Evolutionary conservation across 2,888 invertebrate genomes (phyloP), one percentile per base, ranked within the genome.

Genomic region (Nasonia oneida): DNA sequence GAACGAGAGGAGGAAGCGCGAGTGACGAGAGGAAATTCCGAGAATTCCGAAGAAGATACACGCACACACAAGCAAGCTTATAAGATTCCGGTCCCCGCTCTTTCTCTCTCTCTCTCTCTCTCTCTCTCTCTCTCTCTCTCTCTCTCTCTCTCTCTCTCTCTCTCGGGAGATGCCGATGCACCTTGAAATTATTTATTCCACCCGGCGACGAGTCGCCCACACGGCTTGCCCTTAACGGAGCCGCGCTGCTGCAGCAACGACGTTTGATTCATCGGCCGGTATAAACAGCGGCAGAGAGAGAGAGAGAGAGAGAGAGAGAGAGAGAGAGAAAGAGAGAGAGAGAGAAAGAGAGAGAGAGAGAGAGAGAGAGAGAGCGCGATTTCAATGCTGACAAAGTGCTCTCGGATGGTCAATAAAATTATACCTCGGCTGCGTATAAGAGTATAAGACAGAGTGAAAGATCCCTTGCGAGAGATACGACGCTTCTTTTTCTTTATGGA

Each of bases 111-210:
- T 29, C 29, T 29, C 29, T 29, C 29, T 29, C 29, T 29, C 29
- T 29, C 29, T 29, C 29, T 29, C 29, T 29, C 29, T 29, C 29
- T 29, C 29, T 29, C 29, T 29, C 29, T 29, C 29, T 29, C 29
- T 29, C 29, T 29, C 29, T 29, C 29, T 29, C 29, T 29, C 29
- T 29, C 29, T 29, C 29, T 29, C 29, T 29, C 23, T 23, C 37
- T n/a, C 33, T 23, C 12, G 71, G 47, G n/a, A 18, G 39, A 39
- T 73, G 61, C 57, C 37, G 80, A 84, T 80, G 70, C 75, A 80
- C 84, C 84, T 84, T 76, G 84, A 70, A 80, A 84, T 84, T 76
- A 76, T 84, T 84, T 84, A 84, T 84, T 84, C 80, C 53, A 57
- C 42, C 14, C 29, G 23, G 33, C 33, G 73, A 15, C 74, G 64